Evolutionary conservation across 2,888 invertebrate species (phyloP).

Genomic region (Dascillus cervinus): DNA sequence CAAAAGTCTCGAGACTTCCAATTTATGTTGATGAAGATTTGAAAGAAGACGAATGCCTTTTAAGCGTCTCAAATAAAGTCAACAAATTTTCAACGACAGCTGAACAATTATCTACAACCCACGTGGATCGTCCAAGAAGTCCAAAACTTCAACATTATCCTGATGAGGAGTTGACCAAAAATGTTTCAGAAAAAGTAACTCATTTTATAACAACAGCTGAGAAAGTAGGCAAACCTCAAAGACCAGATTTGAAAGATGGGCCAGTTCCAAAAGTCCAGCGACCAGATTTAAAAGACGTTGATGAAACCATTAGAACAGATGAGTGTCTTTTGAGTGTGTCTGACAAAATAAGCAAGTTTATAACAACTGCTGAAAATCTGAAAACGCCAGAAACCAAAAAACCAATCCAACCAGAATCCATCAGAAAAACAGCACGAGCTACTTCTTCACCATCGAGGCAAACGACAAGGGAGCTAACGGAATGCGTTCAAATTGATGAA

Average conservation of each 20-base stretch:
- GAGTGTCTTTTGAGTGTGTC: slow-evolving; percentile 50
- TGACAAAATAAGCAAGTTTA: slow-evolving; percentile 46
- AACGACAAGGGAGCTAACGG: slow-evolving; percentile 8
- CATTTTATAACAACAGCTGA: slow-evolving; percentile 36
- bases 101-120: slow-evolving; percentile 32
- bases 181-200: slow-evolving; percentile 48
- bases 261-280: slow-evolving; percentile 19
- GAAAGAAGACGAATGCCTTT: slow-evolving; percentile 53
- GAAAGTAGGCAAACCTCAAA: slow-evolving; percentile 17
- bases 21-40: slow-evolving; percentile 49
- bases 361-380: slow-evolving; percentile 53
- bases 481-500: slow-evolving; percentile 24
- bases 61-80: slow-evolving; percentile 64
- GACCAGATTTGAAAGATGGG: slow-evolving; percentile 7
- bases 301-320: slow-evolving; percentile 38
- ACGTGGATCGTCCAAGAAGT: slow-evolving; percentile 29
- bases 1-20: slow-evolving; percentile 41
- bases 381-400: slow-evolving; percentile 33
- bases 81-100: slow-evolving; percentile 55
- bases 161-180: slow-evolving; percentile 40
- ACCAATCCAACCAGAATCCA: slow-evolving; percentile 22
- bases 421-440: not conserved
- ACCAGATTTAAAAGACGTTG: slow-evolving; percentile 23
- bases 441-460: slow-evolving; percentile 2
- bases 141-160: slow-evolving; percentile 27